Evolutionary conservation across 2,888 invertebrate genomes (phyloP), one percentile per base, ranked within the genome.

Genomic region (Drepanosiphum platanoidis): DNA sequence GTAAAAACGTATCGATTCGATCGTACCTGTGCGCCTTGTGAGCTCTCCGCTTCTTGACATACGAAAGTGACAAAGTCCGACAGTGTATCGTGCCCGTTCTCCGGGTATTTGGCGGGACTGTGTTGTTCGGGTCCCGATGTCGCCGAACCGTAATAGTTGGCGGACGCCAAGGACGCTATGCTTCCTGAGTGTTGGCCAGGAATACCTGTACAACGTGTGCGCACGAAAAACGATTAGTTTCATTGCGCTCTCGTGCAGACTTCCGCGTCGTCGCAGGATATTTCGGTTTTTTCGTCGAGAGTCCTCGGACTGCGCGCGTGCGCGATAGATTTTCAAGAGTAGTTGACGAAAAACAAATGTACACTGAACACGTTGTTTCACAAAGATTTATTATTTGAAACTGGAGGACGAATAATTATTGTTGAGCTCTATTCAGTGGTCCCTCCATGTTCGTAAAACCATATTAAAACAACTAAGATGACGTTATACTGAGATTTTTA

Each of bases 31-130:
- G 94, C 91, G 89, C 93, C 93, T 88, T 93, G 92, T 86, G 93
- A 94, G 87, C 93, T 93, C 88, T 95, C 94, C 46, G 95, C 95
- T 90, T 98, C 98, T 91, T 97, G 97, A 89, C 98, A 98, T 81
- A 98, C 98, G 89, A 98, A 96, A 71, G 97, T 97, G 87, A 98
- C 98, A 90, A 98, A 98, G 90, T 98, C 98, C 3, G 97, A 95
- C 87, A 98, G 93, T 0, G 96, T 96, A 90, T 98, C 97, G 89
- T 96, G 95, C 1, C 95, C 94, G 88, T 95, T 95, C 89, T 96
- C 96, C 79, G 94, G 93, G 90, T 96, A 95, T 90, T 94, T 94
- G 87, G 91, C 91, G 83, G 91, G 90, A 87, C 90, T 90, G 87
- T 90, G 91, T 86, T 91, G 90, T 61, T 87, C 87, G 11, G 86